Evolutionary conservation across 2,888 invertebrate species (phyloP), one percentile per base, ranked within the genome.

Genomic region (Platycheirus rosarum): DNA sequence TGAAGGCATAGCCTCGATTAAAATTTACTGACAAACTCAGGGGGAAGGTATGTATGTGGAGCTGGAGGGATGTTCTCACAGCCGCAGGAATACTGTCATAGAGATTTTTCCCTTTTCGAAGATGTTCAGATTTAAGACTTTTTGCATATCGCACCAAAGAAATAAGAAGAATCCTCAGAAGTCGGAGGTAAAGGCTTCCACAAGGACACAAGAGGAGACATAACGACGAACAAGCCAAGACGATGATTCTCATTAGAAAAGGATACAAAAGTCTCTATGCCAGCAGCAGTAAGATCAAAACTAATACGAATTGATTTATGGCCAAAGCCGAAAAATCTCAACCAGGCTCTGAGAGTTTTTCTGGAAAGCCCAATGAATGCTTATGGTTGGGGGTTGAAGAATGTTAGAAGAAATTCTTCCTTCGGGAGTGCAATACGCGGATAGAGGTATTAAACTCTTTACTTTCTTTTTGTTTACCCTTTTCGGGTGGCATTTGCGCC

Each of bases 301-400:
- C 77, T 82, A 82, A 82, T 82, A 82, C 82, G 82, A 82, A 82
- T 82, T 82, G 82, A 82, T 82, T 82, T 82, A 82, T 82, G 77
- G 77, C 71, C 48, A 73, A 77, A 82, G 68, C 77, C 73, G 82
- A 82, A 82, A 82, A 82, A 77, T 82, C 82, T 73, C 57, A 73
- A 82, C 82, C 82, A 77, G 37, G 42, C 82, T 63, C 42, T 14
- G 57, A 5, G 46, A 53, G 20, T 55, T 55, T 55, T 16, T 13
- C n/a, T 8, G n/a, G 6, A 60, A 8, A 40, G 20, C 44, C 32
- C 29, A 18, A 29, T 29, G 29, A 60, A 42, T 37, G 49, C 20
- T n/a, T n/a, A n/a, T 20, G 42, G 49, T 29, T 46, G 20, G 55
- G 46, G 62, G 42, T 37, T 26, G 68, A 20, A n/a, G n/a, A n/a